phyloP scores from a whole-genome alignment of 2,888 invertebrate species.

The Troides oblongomaculatus region DNA sequence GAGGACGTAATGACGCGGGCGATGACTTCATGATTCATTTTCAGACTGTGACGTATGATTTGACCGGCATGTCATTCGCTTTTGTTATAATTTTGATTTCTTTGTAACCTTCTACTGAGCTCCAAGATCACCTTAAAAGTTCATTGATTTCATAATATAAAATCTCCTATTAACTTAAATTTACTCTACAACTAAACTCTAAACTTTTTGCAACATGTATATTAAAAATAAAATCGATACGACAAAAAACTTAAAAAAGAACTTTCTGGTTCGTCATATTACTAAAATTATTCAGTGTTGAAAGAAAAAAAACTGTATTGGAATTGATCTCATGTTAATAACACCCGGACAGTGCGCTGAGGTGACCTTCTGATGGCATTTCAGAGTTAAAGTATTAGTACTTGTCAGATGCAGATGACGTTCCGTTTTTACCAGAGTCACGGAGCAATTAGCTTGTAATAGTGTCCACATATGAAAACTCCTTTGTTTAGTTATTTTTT shows the following conservation, averaged over 20 bases:
- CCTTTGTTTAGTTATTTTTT: neutral
- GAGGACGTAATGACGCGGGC: constrained; percentile 1
- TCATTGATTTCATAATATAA: too few species aligned
- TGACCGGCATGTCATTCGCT: constrained; percentile 14
- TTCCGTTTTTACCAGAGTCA: constrained; percentile 26
- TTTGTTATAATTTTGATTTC: neutral
- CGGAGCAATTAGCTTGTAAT: constrained; percentile 11
- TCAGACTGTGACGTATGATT: constrained; percentile 12
- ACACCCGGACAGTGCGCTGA: constrained; percentile 37
- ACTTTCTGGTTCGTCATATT: constrained; percentile 1
- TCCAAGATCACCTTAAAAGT: neutral
- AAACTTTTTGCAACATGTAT: neutral
- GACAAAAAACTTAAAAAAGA: neutral
- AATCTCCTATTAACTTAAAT: too few species aligned
- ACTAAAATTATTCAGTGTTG: constrained; percentile 4
- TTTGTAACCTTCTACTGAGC: neutral
- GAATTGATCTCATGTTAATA: constrained; percentile 18
- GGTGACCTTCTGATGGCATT: constrained; percentile 45
- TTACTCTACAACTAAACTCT: neutral
- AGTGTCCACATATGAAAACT: constrained; percentile 2
- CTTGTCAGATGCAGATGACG: constrained; percentile 42
- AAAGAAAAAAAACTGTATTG: constrained; percentile 16
- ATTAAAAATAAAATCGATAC: neutral
- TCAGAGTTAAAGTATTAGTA: constrained; percentile 42
- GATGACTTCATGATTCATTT: constrained; percentile 25